A percentile compares a stretch with the other conserved stretches of the same genome.
Conservation (phyloP, 2,888 invertebrate genomes). For the Nebria salina region DNA sequence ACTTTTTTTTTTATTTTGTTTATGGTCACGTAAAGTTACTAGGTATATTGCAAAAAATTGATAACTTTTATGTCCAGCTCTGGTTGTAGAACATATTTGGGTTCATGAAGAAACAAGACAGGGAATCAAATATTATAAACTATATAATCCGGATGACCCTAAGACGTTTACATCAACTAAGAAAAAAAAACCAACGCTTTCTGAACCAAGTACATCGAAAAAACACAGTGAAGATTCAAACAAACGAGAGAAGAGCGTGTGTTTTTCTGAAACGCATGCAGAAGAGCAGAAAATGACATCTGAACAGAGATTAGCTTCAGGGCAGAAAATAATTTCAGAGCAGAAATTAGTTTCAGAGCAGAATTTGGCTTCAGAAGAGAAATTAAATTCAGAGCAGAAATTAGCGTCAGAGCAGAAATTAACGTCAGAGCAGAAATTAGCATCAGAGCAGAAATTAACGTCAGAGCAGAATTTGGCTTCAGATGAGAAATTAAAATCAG, state of each 20-base stretch:
- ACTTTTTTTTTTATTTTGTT: not conserved
- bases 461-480: not conserved
- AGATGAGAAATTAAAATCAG: not conserved
- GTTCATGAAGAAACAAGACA: slow-evolving; percentile 60
- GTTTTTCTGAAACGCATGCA: not conserved
- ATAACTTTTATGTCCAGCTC: not conserved
- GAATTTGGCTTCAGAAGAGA: not conserved
- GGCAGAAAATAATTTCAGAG: not conserved
- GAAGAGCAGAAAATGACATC: not conserved
- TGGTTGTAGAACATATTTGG: slow-evolving; percentile 68
- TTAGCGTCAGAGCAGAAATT: not conserved
- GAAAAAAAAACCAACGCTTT: not conserved
- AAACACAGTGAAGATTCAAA: not conserved
- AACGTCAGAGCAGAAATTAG: not conserved
- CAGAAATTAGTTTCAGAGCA: not conserved
- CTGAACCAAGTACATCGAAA: not conserved
- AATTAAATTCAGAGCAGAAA: not conserved
- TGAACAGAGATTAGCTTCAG: not conserved
- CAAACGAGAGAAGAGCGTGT: not conserved
- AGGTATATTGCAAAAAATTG: too few relatives aligned
- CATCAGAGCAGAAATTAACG: not conserved
- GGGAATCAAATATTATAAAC: slow-evolving; percentile 61
- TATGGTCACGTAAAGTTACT: not conserved
- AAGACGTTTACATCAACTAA: not conserved
- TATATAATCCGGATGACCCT: slow-evolving; percentile 61